phyloP scores from a whole-genome alignment of 2,888 invertebrate genomes.

The Monochamus alternatus region DNA sequence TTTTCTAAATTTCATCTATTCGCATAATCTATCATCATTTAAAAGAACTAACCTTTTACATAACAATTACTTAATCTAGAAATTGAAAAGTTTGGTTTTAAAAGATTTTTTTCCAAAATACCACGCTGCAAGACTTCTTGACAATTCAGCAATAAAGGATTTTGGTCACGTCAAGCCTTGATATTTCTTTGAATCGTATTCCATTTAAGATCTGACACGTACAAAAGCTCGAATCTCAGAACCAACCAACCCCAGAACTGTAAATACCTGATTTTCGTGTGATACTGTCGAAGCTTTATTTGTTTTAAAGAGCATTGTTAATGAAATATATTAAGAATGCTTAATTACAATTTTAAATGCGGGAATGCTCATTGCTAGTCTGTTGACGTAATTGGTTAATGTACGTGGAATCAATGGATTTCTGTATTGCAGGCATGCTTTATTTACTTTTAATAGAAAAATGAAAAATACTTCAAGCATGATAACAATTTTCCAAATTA shows the following conservation, averaged over 20 bases:
- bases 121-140: not conserved
- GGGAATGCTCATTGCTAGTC: not conserved
- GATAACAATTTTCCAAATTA: no score
- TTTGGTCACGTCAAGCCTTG: not conserved
- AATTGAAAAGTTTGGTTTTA: not conserved
- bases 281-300: not conserved
- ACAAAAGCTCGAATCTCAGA: not conserved
- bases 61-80: not conserved
- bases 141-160: constrained; percentile 1
- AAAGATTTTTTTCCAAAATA: not conserved
- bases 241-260: not conserved
- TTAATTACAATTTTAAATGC: not conserved
- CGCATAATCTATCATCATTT: no score
- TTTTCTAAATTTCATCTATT: no score
- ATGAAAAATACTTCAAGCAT: no score
- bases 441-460: no score
- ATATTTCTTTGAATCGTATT: constrained; percentile 6
- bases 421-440: no score
- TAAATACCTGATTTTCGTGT: constrained; percentile 3
- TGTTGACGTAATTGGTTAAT: not conserved
- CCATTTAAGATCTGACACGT: constrained; percentile 8
- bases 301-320: not conserved
- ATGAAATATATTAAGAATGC: not conserved
- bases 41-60: not conserved
- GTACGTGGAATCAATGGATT: no score